Percentiles rank a stretch among this genome's conserved stretches.
phyloP scores from a whole-genome alignment of 2,797 vertebrate genomes.

The Loriculus beryllinus region DNA sequence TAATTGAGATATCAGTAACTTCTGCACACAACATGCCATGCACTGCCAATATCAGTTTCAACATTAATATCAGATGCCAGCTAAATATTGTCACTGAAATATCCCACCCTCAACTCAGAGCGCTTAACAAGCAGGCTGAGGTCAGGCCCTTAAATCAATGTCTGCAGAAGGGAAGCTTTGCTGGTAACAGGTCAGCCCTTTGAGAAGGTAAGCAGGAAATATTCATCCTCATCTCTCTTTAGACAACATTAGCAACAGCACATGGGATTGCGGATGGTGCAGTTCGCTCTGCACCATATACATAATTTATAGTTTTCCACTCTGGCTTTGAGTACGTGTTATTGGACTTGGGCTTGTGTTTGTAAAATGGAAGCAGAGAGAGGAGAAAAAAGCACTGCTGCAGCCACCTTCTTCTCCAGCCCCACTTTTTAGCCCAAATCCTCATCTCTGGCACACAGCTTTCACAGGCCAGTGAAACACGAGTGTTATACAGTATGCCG shows the following conservation, averaged over 20 bases:
- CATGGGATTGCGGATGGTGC: background rate
- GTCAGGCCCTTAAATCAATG: conserved; percentile 51
- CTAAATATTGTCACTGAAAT: conserved; percentile 69
- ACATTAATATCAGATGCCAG: conserved; percentile 22
- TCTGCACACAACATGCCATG: background rate
- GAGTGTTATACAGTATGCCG: background rate
- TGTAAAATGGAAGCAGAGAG: background rate
- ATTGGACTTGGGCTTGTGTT: background rate
- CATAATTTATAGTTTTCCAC: conserved; percentile 45
- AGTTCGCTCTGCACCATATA: background rate
- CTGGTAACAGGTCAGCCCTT: background rate
- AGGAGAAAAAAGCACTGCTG: background rate
- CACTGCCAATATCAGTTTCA: background rate
- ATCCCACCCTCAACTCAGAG: conserved; percentile 3
- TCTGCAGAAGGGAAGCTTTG: conserved; percentile 29
- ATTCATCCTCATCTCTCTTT: background rate
- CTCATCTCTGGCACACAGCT: background rate
- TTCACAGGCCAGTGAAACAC: background rate
- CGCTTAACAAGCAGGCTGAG: conserved; percentile 36
- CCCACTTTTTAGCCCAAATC: background rate
- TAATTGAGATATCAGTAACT: conserved; percentile 46
- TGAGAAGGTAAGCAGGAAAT: conserved; percentile 31
- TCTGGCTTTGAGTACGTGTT: background rate
- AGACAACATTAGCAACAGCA: background rate
- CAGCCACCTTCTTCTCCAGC: background rate